Conservation (phyloP, 1,140 invertebrate species). For the Acyrthosiphon pisum region DNA sequence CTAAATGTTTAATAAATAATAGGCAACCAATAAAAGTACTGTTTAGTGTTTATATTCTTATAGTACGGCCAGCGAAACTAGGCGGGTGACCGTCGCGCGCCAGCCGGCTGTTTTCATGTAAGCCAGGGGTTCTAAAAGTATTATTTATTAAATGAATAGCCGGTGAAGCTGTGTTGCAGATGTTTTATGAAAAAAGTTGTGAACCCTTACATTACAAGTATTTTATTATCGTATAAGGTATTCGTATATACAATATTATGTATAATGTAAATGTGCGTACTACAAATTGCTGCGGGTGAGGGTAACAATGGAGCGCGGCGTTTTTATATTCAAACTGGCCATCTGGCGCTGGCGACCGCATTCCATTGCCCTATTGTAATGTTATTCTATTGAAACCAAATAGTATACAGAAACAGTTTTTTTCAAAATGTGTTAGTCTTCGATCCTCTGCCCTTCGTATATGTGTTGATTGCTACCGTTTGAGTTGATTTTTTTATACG, state of each 20-base stretch:
- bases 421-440: background rate
- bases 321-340: background rate
- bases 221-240: background rate
- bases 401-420: background rate
- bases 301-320: background rate
- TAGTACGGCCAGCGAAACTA: background rate
- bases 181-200: no score
- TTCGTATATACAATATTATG: background rate
- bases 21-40: no score
- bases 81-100: background rate
- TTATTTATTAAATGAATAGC: background rate
- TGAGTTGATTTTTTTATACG: slow-evolving; percentile 9
- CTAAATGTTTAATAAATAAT: no score
- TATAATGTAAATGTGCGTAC: no score
- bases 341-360: background rate
- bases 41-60: no score
- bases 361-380: background rate
- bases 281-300: background rate
- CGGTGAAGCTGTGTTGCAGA: no score
- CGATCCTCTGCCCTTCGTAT: background rate
- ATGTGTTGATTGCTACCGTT: slow-evolving; percentile 22
- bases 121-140: background rate
- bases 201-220: no score
- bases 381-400: background rate
- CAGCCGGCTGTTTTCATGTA: background rate